These are phyloP conservation scores for Rhyacichthys aspro DNA, from an alignment of 2,797 vertebrate species.

Conservation along the genomic window DNA sequence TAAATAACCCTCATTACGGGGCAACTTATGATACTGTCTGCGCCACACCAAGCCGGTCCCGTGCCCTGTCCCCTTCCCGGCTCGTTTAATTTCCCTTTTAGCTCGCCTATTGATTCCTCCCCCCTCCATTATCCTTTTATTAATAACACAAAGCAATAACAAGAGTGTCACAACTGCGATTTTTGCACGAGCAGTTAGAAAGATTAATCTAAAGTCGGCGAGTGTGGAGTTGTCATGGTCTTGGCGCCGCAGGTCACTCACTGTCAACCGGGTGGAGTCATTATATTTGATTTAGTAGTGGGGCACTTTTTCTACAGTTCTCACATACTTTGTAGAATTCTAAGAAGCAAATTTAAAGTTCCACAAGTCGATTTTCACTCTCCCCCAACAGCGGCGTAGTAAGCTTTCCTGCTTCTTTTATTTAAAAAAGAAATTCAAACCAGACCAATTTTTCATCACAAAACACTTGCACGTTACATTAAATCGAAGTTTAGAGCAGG, in stretches of 20 bases:
- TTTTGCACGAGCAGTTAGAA: slow-evolving; percentile 63
- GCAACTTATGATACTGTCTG: slow-evolving; percentile 58
- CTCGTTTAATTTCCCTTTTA: slow-evolving; percentile 76
- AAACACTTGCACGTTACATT: too few species aligned
- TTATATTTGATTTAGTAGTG: too few species aligned
- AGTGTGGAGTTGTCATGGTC: slow-evolving; percentile 39
- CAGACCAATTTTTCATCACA: too few species aligned
- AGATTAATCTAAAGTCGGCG: slow-evolving; percentile 58
- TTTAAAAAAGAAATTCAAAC: too few species aligned
- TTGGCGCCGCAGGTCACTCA: slow-evolving; percentile 28
- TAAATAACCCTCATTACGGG: slow-evolving; percentile 78
- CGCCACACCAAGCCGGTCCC: slow-evolving; percentile 52
- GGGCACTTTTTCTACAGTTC: too few species aligned
- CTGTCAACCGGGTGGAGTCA: not conserved
- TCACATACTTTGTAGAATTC: too few species aligned
- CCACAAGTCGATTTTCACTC: too few species aligned
- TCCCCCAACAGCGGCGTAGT: too few species aligned
- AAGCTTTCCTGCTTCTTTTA: too few species aligned
- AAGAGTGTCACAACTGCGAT: slow-evolving; percentile 72
- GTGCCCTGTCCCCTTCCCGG: slow-evolving; percentile 39
- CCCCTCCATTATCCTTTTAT: slow-evolving; percentile 66
- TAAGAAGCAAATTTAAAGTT: too few species aligned
- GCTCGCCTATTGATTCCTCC: slow-evolving; percentile 69
- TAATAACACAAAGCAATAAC: slow-evolving; percentile 80
- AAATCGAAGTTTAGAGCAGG: too few species aligned